Evolutionary conservation across 1,140 invertebrate species (phyloP), one percentile per base, ranked within the genome.

Genomic region (Eurytemora carolleeae): DNA sequence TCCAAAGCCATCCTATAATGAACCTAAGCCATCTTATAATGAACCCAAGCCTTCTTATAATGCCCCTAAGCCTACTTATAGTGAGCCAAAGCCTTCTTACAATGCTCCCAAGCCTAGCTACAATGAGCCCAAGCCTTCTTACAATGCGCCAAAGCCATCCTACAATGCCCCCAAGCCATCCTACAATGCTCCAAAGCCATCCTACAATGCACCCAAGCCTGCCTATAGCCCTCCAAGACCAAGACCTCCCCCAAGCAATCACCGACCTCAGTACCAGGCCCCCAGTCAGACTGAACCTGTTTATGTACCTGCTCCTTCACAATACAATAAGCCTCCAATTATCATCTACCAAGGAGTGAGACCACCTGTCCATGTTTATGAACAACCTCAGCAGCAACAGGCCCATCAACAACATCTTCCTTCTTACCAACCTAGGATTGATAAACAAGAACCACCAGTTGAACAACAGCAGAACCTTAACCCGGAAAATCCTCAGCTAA

Each of bases 341-440:
- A 73, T 74, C 57, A 74, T 74, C 61, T 74, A 74, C 64, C 71
- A 73, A 62, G 72, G 72, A 24, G 67, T 71, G 20, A 63, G 70
- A 24, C 72, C 72, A 17, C 72, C 72, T 16, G 70, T 74, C 2
- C 69, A 71, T 61, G 72, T 74, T 7, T 72, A 70, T 65, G 67
- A 72, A 58, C 61, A 67, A 19, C 67, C 67, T 18, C 31, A 44
- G 31, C 31, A 44, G 31, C 31, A 44, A n/a, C n/a, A n/a, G n/a
- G n/a, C n/a, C n/a, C n/a, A n/a, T n/a, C n/a, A n/a, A n/a, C n/a
- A n/a, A n/a, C n/a, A n/a, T n/a, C n/a, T n/a, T n/a, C n/a, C n/a
- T n/a, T n/a, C n/a, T n/a, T n/a, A n/a, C n/a, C n/a, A n/a, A n/a
- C n/a, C n/a, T n/a, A n/a, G n/a, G n/a, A n/a, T n/a, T n/a, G n/a